Percentiles rank a stretch among this genome's conserved stretches.
phyloP scores from a whole-genome alignment of 2,797 vertebrate species.

The Nothura maculosa region DNA sequence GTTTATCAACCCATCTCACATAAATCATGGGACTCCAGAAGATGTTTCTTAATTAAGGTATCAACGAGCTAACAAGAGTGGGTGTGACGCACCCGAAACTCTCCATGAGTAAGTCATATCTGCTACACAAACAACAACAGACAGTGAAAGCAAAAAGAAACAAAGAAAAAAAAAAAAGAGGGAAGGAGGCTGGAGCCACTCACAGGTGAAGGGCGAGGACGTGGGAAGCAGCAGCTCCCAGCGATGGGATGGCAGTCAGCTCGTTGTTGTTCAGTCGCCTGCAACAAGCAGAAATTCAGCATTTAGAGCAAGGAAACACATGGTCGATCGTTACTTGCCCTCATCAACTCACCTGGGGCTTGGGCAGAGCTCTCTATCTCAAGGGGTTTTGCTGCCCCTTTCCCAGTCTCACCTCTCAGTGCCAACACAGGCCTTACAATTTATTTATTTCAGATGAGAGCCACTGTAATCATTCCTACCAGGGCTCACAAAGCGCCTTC shows the following conservation, averaged over 20 bases:
- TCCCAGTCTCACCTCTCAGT: not conserved
- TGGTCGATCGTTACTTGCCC: not conserved
- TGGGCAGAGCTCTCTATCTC: not conserved
- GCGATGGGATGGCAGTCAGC: conserved; percentile 89
- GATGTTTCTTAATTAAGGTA: not conserved
- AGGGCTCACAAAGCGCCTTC: not conserved
- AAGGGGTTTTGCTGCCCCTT: not conserved
- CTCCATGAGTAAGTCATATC: fast-evolving
- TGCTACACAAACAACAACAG: not conserved
- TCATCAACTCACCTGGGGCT: not conserved
- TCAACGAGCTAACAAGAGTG: not conserved
- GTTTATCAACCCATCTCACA: not conserved
- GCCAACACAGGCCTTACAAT: not conserved
- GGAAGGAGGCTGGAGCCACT: conserved; percentile 75
- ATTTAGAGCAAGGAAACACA: not conserved
- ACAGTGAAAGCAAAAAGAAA: not conserved
- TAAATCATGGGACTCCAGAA: not conserved
- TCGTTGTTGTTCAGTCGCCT: conserved; percentile 94
- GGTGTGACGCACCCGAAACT: not conserved
- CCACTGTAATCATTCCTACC: not conserved
- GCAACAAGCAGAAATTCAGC: conserved; percentile 55
- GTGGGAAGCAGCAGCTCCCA: conserved; percentile 84
- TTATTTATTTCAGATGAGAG: not conserved
- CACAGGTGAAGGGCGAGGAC: conserved; percentile 91
- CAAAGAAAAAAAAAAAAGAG: not conserved